These are phyloP conservation scores for Mesochorus sp. DNA, from an alignment of 2,888 invertebrate genomes.

Conservation along the genomic window DNA sequence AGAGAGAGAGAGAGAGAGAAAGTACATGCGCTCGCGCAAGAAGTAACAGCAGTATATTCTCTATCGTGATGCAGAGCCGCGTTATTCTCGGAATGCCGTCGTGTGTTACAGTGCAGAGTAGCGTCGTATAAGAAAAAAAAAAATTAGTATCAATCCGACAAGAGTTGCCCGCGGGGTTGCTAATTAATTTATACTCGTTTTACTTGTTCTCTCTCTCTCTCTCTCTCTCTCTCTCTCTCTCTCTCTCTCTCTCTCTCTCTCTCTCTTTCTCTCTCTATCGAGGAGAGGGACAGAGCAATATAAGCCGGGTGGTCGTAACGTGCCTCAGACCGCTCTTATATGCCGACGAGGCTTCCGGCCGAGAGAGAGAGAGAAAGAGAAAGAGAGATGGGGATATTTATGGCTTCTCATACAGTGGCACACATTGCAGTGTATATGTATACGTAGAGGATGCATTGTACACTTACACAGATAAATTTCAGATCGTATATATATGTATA, in stretches of 20 bases:
- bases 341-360: constrained; percentile 54
- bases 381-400: constrained; percentile 53
- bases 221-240: background rate
- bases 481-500: background rate
- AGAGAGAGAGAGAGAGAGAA: background rate
- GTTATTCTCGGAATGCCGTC: constrained; percentile 22
- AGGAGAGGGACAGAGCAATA: background rate
- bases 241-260: background rate
- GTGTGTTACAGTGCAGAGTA: constrained; percentile 9
- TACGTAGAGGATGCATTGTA: background rate
- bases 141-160: constrained; percentile 56
- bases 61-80: background rate
- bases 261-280: constrained; percentile 2
- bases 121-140: constrained; percentile 32
- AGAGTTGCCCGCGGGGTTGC: constrained; percentile 51
- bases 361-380: constrained; percentile 9
- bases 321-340: constrained; percentile 41
- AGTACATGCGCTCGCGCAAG: background rate
- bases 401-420: constrained; percentile 52
- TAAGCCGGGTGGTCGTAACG: constrained; percentile 61
- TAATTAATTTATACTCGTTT: constrained; percentile 61
- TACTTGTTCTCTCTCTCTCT: constrained; percentile 17
- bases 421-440: background rate
- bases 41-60: background rate
- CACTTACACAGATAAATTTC: background rate